A percentile compares a stretch with the other conserved stretches of the same genome.
phyloP scores from a whole-genome alignment of 2,888 invertebrate species.

The Drosophila macrothrix region DNA sequence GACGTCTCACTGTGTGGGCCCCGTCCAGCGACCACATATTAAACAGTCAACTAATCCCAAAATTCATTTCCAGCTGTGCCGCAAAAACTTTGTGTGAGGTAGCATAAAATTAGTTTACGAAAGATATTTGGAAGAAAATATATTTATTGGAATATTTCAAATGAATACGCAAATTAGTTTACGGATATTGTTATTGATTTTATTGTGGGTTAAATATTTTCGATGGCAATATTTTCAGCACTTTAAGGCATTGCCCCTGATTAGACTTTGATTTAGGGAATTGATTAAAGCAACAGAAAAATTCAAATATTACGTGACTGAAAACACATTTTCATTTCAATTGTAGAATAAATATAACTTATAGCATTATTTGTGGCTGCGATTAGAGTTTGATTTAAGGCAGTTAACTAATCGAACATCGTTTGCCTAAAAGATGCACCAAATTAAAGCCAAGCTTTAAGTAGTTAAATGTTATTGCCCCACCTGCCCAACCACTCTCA shows the following conservation, averaged over 20 bases:
- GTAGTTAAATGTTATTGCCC: not conserved
- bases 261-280: not conserved
- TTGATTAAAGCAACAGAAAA: not conserved
- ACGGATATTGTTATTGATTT: not conserved
- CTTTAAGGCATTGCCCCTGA: not conserved
- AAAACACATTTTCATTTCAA: not conserved
- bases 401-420: slow-evolving; percentile 5
- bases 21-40: slow-evolving; percentile 32
- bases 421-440: slow-evolving; percentile 3
- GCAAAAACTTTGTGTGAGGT: slow-evolving; percentile 9
- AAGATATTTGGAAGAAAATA: not conserved
- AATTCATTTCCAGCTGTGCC: slow-evolving; percentile 19
- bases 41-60: slow-evolving; percentile 18
- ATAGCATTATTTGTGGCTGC: not conserved
- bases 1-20: slow-evolving; percentile 45
- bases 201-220: not conserved
- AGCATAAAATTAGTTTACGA: not conserved
- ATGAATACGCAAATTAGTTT: not conserved
- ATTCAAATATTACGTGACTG: not conserved
- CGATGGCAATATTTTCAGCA: not conserved
- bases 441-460: slow-evolving; percentile 17
- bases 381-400: slow-evolving; percentile 6
- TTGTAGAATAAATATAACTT: not conserved
- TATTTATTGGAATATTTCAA: not conserved
- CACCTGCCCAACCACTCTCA: not conserved